These are phyloP conservation scores for Eulemur mongoz DNA, from an alignment of 2,797 vertebrate genomes.

Conservation along the genomic window DNA sequence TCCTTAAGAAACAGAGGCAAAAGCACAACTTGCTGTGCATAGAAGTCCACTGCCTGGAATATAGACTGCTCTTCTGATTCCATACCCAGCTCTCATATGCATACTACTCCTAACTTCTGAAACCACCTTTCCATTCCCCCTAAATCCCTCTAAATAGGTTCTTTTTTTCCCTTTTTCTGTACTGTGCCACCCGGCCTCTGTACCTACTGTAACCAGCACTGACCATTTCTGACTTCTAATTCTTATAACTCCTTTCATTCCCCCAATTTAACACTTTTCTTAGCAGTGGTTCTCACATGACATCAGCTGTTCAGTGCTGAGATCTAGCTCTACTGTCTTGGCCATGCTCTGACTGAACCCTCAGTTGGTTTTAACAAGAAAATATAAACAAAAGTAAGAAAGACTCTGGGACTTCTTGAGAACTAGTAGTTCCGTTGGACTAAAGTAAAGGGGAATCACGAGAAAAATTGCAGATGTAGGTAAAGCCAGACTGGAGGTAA, in stretches of 20 bases:
- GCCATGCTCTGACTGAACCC: neutral
- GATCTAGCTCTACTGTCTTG: neutral
- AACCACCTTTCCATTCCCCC: neutral
- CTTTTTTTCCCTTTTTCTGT: neutral
- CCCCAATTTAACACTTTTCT: neutral
- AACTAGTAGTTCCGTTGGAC: neutral
- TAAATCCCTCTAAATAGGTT: neutral
- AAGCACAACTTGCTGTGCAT: neutral
- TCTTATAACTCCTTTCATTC: neutral
- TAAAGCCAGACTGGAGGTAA: neutral
- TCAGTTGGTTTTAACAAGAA: slow-evolving; percentile 24
- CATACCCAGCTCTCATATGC: neutral
- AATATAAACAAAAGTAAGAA: neutral
- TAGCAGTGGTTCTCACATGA: neutral
- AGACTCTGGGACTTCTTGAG: neutral
- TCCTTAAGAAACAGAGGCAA: neutral
- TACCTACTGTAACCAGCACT: neutral
- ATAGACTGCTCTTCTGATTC: neutral
- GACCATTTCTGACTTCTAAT: slow-evolving; percentile 15
- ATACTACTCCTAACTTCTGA: neutral
- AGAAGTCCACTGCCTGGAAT: neutral
- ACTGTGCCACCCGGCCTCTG: neutral
- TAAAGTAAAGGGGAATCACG: neutral
- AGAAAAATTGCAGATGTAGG: neutral
- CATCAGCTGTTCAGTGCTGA: neutral